Conservation (phyloP, 2,797 vertebrate genomes). For the Spheniscus humboldti region DNA sequence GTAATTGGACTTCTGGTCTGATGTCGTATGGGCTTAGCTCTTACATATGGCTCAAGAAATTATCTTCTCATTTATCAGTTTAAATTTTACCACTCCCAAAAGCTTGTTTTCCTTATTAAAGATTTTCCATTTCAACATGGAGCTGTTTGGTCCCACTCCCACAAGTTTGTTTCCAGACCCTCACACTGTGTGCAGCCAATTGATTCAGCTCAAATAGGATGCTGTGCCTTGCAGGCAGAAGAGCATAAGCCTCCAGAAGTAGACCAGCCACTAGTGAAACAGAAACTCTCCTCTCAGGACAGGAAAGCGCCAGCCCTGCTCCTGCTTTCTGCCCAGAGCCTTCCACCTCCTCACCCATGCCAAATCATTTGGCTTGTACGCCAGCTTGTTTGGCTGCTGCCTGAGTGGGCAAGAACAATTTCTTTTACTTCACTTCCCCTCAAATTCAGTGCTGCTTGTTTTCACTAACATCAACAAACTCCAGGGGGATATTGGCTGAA, state of each 20-base stretch:
- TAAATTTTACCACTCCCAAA: not conserved
- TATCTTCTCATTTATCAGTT: not conserved
- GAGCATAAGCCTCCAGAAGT: not conserved
- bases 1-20: not conserved
- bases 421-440: not conserved
- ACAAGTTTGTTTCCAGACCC: not conserved
- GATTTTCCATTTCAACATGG: not conserved
- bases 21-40: not conserved
- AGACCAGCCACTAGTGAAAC: not conserved
- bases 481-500: not conserved
- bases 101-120: not conserved
- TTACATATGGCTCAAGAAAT: not conserved
- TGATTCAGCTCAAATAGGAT: not conserved
- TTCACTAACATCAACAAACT: not conserved
- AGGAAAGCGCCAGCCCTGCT: not conserved
- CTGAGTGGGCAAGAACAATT: not conserved
- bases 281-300: not conserved
- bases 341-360: not conserved
- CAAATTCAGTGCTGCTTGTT: not conserved
- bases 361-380: not conserved
- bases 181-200: not conserved
- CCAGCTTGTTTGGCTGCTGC: not conserved
- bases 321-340: not conserved
- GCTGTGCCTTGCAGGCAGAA: not conserved
- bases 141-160: not conserved